Percentiles rank a stretch among this genome's conserved stretches.
Conservation (phyloP, 2,797 vertebrate genomes). For the Gymnothorax javanicus region DNA sequence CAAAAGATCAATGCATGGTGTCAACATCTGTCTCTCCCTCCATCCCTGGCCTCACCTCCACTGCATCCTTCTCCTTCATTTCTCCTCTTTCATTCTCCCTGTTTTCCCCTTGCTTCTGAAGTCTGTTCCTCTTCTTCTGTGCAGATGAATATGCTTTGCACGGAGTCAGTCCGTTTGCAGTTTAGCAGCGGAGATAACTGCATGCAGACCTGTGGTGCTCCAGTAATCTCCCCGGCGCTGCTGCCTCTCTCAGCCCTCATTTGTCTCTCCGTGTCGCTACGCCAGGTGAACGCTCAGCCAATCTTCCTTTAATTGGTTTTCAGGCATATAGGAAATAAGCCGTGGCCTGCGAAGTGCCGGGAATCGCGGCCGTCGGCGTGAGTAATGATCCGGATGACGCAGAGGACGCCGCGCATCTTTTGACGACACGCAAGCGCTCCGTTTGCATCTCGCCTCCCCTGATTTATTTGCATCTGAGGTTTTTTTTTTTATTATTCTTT, state of each 20-base stretch:
- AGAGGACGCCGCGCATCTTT: not conserved
- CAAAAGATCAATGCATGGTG: not conserved
- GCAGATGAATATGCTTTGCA: conserved; percentile 22
- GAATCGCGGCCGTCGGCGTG: not conserved
- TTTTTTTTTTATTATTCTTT: not conserved
- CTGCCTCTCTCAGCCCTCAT: not conserved
- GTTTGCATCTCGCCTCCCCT: not conserved
- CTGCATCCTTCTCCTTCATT: not conserved
- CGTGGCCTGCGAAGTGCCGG: not conserved
- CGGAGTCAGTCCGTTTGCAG: conserved; percentile 16
- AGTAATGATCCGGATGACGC: not conserved
- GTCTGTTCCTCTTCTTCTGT: not conserved
- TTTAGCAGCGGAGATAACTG: conserved; percentile 12
- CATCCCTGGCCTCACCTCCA: not conserved
- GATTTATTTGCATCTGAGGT: not conserved
- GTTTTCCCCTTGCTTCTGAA: not conserved
- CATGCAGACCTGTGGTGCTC: not conserved
- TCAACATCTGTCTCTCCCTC: not conserved
- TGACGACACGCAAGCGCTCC: not conserved
- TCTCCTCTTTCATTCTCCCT: not conserved
- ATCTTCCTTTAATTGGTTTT: conserved; percentile 8
- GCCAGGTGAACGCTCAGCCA: not conserved
- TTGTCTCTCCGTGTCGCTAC: conserved; percentile 5
- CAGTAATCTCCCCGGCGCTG: not conserved
- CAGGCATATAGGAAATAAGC: not conserved